Evolutionary conservation across 2,113 vertebrate species (phyloP).

Genomic region (Dromiciops gliroides): DNA sequence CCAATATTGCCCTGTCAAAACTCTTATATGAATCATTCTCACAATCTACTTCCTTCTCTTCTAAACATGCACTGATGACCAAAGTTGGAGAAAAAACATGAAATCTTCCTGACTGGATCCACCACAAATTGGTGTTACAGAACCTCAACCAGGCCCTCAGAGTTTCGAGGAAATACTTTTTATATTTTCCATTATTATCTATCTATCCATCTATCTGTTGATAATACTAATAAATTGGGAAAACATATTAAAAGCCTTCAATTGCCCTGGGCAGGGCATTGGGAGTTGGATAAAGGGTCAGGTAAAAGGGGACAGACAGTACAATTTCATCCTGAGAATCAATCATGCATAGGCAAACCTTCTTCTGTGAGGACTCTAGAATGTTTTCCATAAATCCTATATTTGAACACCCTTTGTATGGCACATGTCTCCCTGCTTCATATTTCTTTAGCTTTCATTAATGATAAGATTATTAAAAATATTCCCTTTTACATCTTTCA

Average conservation of each 20-base stretch:
- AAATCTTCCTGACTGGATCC: not conserved
- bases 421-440: not conserved
- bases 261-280: not conserved
- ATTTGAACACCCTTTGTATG: fast-evolving
- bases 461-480: not conserved
- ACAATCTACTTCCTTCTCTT: not conserved
- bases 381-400: not conserved
- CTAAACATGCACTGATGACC: not conserved
- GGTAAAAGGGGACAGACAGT: not conserved
- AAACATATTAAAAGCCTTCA: not conserved
- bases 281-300: not conserved
- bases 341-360: not conserved
- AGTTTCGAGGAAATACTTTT: not conserved
- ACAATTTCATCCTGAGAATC: not conserved
- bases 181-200: not conserved
- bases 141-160: not conserved
- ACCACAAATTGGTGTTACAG: not conserved
- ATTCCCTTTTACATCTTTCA: not conserved
- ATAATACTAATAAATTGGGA: not conserved
- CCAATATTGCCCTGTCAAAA: not conserved
- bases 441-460: not conserved
- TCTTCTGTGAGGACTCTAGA: not conserved
- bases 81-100: not conserved
- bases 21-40: not conserved
- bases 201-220: too few relatives aligned